Conservation (phyloP, 2,888 invertebrate genomes). For the Cryptus armator region DNA sequence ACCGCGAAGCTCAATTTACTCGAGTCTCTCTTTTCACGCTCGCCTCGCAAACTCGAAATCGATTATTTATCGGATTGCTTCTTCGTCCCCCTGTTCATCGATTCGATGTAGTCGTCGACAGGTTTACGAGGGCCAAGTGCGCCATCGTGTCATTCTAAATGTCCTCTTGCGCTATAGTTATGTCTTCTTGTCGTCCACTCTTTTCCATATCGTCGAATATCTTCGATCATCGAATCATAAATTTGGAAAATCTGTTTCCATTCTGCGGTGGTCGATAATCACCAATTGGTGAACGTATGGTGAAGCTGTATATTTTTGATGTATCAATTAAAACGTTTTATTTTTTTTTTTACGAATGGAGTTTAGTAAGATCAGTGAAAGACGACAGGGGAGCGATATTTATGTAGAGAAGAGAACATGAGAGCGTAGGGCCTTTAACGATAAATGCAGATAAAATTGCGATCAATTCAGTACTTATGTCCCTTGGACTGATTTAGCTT, state of each 20-base stretch:
- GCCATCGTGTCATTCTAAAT: neutral
- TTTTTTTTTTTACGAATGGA: too few species aligned
- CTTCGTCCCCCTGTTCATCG: constrained; percentile 49
- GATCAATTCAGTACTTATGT: too few species aligned
- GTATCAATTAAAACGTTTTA: too few species aligned
- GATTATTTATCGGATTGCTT: constrained; percentile 63
- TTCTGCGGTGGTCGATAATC: too few species aligned
- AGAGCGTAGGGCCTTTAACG: too few species aligned
- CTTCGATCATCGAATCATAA: constrained; percentile 2
- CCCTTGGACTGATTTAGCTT: too few species aligned
- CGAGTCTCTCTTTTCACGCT: constrained; percentile 51
- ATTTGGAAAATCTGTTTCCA: neutral
- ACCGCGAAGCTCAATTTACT: constrained; percentile 34
- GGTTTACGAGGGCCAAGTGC: constrained; percentile 47
- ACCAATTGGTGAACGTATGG: too few species aligned
- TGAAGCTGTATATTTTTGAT: too few species aligned
- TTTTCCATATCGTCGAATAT: neutral
- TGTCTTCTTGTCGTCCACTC: neutral
- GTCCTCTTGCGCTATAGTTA: constrained; percentile 8
- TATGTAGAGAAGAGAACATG: too few species aligned
- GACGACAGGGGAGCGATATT: too few species aligned
- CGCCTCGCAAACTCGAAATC: constrained; percentile 50
- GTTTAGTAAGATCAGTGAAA: too few species aligned
- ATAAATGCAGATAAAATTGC: too few species aligned
- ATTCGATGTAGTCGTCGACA: constrained; percentile 63